Evolutionary conservation across 2,888 invertebrate species (phyloP).

Genomic region (Eristalinus aeneus): DNA sequence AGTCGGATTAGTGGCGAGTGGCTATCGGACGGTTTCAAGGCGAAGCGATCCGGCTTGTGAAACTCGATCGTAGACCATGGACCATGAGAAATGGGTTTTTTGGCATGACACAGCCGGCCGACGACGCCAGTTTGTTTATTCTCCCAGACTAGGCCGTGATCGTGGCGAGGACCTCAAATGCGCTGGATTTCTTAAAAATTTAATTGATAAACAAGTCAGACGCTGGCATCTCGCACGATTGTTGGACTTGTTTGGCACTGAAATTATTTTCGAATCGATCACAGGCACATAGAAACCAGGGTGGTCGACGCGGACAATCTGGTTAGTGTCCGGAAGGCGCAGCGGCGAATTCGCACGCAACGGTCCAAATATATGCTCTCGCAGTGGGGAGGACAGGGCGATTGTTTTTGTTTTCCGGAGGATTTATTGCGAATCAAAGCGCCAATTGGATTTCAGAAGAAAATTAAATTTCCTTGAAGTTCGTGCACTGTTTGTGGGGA

Average conservation of each 20-base stretch:
- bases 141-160: not conserved
- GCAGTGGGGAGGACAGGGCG: not conserved
- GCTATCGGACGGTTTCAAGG: not conserved
- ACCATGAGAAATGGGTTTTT: constrained; percentile 20
- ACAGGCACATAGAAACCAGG: not conserved
- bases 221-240: not conserved
- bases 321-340: not conserved
- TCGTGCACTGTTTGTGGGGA: not conserved
- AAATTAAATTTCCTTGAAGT: not conserved
- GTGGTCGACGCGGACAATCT: not conserved
- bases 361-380: not conserved
- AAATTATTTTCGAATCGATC: not conserved
- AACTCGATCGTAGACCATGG: not conserved
- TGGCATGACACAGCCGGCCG: not conserved
- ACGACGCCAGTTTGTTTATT: constrained; percentile 8
- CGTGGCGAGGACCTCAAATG: not conserved
- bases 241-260: not conserved
- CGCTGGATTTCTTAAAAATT: not conserved
- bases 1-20: not conserved
- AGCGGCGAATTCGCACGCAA: not conserved
- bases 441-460: not conserved
- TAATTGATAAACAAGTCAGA: not conserved
- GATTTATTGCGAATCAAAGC: not conserved
- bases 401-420: not conserved
- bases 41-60: not conserved